Evolutionary conservation across 2,888 invertebrate species (phyloP).

Genomic region (Zootermopsis nevadensis): DNA sequence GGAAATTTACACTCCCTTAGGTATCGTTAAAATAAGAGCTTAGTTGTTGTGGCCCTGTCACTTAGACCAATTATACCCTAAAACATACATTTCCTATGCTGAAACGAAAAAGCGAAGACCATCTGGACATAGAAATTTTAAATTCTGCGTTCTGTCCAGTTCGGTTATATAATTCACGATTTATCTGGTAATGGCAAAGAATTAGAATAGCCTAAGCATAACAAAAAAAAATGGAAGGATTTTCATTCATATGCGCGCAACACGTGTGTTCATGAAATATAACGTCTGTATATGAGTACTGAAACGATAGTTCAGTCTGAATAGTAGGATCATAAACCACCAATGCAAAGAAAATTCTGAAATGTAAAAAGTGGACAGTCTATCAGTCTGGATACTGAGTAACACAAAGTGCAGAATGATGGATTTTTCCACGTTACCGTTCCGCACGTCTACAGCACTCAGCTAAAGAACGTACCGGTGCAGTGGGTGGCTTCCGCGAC

Average conservation of each 20-base stretch:
- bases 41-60: background rate
- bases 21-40: too few relatives aligned
- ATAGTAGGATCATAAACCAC: background rate
- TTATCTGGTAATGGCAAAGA: background rate
- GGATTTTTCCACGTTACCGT: too few relatives aligned
- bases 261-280: background rate
- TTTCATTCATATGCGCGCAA: background rate
- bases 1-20: too few relatives aligned
- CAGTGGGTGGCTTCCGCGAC: too few relatives aligned
- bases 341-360: background rate
- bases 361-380: background rate
- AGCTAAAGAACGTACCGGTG: too few relatives aligned
- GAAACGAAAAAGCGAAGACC: background rate
- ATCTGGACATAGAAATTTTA: background rate
- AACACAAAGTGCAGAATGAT: too few relatives aligned
- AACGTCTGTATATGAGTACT: background rate
- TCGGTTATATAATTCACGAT: background rate
- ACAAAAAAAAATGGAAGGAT: background rate
- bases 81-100: background rate
- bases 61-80: background rate
- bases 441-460: too few relatives aligned
- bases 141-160: background rate
- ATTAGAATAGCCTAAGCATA: background rate
- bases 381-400: background rate
- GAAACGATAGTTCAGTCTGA: background rate